Conservation (phyloP, 2,797 vertebrate genomes). For the Melanotaenia pygmaea region DNA sequence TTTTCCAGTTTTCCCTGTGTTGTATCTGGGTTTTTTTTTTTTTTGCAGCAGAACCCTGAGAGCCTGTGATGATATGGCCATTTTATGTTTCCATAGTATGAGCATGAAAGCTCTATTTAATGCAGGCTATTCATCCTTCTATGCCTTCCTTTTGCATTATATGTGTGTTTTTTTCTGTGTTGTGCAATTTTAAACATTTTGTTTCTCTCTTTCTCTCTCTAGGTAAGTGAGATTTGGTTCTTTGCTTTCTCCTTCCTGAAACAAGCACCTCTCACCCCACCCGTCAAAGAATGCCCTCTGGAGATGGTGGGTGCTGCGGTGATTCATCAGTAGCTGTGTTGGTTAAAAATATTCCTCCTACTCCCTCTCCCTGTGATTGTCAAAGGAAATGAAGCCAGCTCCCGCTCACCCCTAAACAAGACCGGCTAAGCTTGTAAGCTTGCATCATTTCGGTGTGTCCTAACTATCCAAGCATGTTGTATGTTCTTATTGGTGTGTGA, state of each 20-base stretch:
- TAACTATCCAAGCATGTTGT: conserved; percentile 54
- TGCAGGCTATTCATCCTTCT: conserved; percentile 1
- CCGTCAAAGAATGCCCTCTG: conserved; percentile 58
- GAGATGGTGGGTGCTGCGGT: conserved; percentile 63
- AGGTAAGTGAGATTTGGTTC: conserved; percentile 80
- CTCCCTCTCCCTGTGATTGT: conserved; percentile 53
- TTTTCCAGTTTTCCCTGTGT: background rate
- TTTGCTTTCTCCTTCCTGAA: conserved; percentile 64
- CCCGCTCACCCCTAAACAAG: conserved; percentile 50
- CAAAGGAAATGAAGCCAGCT: conserved; percentile 65
- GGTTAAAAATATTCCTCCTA: conserved; percentile 75
- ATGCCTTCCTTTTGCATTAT: background rate
- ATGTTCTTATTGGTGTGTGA: conserved; percentile 50
- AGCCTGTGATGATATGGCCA: background rate
- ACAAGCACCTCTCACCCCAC: conserved; percentile 59
- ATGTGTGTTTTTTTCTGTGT: conserved; percentile 12
- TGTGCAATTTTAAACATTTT: conserved; percentile 32
- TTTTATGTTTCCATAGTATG: background rate
- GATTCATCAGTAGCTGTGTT: conserved; percentile 66
- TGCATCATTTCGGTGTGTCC: conserved; percentile 69
- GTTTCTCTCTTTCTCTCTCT: conserved; percentile 47
- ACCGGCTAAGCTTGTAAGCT: conserved; percentile 55
- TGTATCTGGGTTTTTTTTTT: background rate
- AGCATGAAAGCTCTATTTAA: background rate
- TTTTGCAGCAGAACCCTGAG: background rate